Base-by-base conservation (phyloP, 2,113 vertebrate genomes). In the Lasiurus borealis region DNA sequence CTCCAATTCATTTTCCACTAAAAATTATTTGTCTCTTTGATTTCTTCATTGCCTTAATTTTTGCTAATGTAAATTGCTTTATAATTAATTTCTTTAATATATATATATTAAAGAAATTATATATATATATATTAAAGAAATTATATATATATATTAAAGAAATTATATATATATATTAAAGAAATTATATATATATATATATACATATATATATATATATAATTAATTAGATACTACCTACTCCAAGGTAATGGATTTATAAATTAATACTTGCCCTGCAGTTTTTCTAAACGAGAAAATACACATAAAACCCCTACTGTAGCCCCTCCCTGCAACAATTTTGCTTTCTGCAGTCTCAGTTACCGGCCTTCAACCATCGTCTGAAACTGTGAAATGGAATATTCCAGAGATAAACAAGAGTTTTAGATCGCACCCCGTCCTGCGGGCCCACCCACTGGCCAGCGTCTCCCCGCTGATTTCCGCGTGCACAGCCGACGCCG, bases 401-500 rank as follows among this genome's bases (percentile, higher is more conserved):
- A 36, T 57, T 36, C 77, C 77, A 36, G n/a, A 80, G 36, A 57
- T 36, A 25, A 80, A 34, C 76, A 78, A 13, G 27, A 13, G 77
- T 25, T 23, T 15, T 25, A 14, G 14, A 23, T 15, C 0, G 76
- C 50, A 54, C 6, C 13, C 40, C 6, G 12, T 14, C 8, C 40
- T 5, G 6, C 16, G 25, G 72, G 10, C 46, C 44, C 73, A 18
- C 46, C 29, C 15, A 3, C 46, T 46, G 8, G 40, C 72, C 21
- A 25, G 40, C 40, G 40, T 8, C 71, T 62, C 59, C 21, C 27
- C 4, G 62, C 62, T 64, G 62, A 64, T 14, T 12, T 64, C 0
- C 1, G 27, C 31, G 31, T 6, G 27, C 46, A 1, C 2, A n/a
- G n/a, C n/a, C n/a, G 73, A 19, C 4, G 1, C n/a, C 4, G 1